A percentile compares a stretch with the other conserved stretches of the same genome.
Conservation (phyloP, 2,888 invertebrate species). For the Cheilosia scutellata region DNA sequence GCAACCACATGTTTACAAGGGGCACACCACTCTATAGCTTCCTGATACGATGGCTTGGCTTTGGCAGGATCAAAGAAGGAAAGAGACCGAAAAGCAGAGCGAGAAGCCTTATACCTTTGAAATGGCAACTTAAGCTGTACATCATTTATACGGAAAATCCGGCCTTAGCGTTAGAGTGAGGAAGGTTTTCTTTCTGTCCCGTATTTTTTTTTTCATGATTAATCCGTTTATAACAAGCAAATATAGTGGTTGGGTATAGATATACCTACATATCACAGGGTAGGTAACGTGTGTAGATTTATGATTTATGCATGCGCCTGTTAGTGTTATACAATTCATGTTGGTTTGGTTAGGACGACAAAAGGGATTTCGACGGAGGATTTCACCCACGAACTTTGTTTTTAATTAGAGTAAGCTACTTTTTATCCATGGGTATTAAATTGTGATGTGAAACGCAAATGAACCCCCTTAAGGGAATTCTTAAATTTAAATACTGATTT, state of each 20-base stretch:
- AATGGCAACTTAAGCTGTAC: constrained; percentile 68
- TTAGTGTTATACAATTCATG: constrained; percentile 25
- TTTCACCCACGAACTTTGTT: constrained; percentile 40
- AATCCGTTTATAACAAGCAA: constrained; percentile 74
- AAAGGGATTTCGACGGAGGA: constrained; percentile 23
- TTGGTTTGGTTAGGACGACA: constrained; percentile 5
- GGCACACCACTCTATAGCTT: constrained; percentile 58
- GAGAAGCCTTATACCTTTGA: constrained; percentile 25
- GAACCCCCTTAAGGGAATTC: background rate
- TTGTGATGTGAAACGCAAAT: background rate
- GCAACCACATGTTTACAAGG: constrained; percentile 63
- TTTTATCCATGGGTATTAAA: constrained; percentile 30
- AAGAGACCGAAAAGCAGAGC: background rate
- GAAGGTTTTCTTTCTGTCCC: constrained; percentile 33
- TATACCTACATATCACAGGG: background rate
- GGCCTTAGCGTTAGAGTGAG: constrained; percentile 26
- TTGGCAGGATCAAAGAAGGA: constrained; percentile 30
- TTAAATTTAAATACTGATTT: no score
- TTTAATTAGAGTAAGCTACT: constrained; percentile 47
- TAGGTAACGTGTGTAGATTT: constrained; percentile 63
- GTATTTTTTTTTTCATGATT: constrained; percentile 40
- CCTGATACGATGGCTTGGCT: constrained; percentile 41
- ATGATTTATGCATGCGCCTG: constrained; percentile 57
- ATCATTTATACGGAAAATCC: constrained; percentile 60
- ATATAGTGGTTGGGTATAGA: constrained; percentile 31